Percentiles rank a stretch among this genome's conserved stretches.
phyloP scores from a whole-genome alignment of 53 echinoderm and acorn worm genomes.

The Astropecten irregularis region DNA sequence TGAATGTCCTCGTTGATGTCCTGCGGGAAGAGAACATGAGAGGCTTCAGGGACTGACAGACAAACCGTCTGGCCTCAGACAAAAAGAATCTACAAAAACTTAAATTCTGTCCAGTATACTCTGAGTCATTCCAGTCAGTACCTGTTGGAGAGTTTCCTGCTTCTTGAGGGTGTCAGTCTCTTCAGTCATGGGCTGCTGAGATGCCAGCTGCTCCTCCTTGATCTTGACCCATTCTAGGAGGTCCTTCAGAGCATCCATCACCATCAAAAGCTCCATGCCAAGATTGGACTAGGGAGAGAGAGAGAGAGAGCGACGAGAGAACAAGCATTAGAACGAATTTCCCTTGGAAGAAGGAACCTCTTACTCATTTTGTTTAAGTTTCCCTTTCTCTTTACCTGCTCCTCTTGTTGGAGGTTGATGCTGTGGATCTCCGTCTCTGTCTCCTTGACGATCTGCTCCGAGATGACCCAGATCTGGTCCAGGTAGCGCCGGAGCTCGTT shows the following conservation, averaged over 20 bases:
- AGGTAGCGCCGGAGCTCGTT: constrained; percentile 79
- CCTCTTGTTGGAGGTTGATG: constrained; percentile 69
- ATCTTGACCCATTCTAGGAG: constrained; percentile 83
- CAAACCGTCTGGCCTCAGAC: too few relatives aligned
- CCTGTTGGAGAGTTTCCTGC: constrained; percentile 64
- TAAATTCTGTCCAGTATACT: too few relatives aligned
- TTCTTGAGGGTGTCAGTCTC: constrained; percentile 33
- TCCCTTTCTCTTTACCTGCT: constrained; percentile 47
- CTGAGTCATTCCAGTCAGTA: too few relatives aligned
- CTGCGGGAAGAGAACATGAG: constrained; percentile 39
- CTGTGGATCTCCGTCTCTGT: constrained; percentile 81
- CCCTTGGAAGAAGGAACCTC: neutral
- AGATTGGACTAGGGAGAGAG: constrained; percentile 67
- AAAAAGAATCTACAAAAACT: neutral
- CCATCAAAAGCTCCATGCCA: constrained; percentile 70
- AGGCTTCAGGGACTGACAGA: too few relatives aligned
- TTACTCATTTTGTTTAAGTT: neutral
- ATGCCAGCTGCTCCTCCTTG: constrained; percentile 77
- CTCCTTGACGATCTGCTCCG: constrained; percentile 88
- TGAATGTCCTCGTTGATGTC: constrained; percentile 77
- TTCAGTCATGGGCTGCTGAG: constrained; percentile 83
- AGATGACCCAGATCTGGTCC: constrained; percentile 84
- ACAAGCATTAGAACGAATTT: neutral
- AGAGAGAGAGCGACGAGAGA: neutral
- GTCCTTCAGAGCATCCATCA: constrained; percentile 76